phyloP scores from a whole-genome alignment of 2,113 vertebrate genomes.

The Pimephales promelas region DNA sequence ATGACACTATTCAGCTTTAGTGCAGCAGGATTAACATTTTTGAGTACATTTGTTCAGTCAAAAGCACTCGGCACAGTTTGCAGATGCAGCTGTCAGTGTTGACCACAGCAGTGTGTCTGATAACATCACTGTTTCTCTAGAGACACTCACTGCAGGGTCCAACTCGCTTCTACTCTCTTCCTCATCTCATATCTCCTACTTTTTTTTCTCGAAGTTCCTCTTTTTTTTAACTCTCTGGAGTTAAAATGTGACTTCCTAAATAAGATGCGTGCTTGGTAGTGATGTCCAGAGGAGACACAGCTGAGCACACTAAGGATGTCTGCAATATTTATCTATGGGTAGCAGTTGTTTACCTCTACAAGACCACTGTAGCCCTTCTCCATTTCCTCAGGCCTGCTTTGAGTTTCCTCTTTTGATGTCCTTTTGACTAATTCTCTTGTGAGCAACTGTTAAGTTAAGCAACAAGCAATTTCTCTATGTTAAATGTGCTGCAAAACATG shows the following conservation, averaged over 20 bases:
- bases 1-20: not conserved
- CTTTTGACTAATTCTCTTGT: not conserved
- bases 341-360: not conserved
- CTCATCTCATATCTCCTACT: not conserved
- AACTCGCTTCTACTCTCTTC: not conserved
- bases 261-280: not conserved
- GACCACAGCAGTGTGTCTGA: not conserved
- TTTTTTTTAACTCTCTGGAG: not conserved
- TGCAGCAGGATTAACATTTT: not conserved
- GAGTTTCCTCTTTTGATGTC: not conserved
- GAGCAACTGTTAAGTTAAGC: not conserved
- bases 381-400: not conserved
- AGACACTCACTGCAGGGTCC: not conserved
- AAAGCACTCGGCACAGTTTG: not conserved
- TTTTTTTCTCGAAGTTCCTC: not conserved
- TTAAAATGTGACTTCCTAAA: not conserved
- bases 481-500: not conserved
- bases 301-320: not conserved
- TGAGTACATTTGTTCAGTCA: not conserved
- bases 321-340: not conserved
- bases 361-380: not conserved
- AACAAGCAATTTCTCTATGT: not conserved
- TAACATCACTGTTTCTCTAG: not conserved
- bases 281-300: not conserved
- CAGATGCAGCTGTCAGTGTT: conserved; percentile 16